Evolutionary conservation across 2,113 vertebrate genomes (phyloP), one percentile per base, ranked within the genome.

Genomic region (Oceanites oceanicus): DNA sequence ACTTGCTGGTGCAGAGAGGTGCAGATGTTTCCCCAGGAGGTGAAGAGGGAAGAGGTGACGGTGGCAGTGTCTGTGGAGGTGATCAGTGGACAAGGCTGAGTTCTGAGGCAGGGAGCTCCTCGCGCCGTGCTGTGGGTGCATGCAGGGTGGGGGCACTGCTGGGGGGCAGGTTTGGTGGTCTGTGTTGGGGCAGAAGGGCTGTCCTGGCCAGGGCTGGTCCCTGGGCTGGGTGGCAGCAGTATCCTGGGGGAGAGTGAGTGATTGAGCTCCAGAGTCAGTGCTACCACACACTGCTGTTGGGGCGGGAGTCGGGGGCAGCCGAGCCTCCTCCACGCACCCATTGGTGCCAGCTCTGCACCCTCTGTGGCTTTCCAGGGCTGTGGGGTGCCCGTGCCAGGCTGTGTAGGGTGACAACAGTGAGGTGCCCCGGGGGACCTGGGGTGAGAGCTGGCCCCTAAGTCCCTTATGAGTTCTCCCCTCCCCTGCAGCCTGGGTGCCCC

Each of bases 91-190:
- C 4, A 20, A 84, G 29, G 58, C 62, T 79, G 83, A 78, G 47
- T 38, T 82, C 44, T 1, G 2, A 8, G 45, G 75, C 75, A 21
- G 18, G 23, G 52, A 55, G 26, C 8, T 76, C 27, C 17, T 52
- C 0, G 0, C 15, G 19, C 80, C 2, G 0, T 42, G 38, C 42
- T 6, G n/a, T 25, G 52, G 26, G 30, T 34, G 26, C 5, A 2
- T 15, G 21, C n/a, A 38, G 32, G 56, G 9, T 44, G 30, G 27
- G 45, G 62, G 36, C 42, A 34, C 50, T 71, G 55, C 3, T 62
- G 40, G 8, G 34, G 34, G 22, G 17, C 27, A 56, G 40, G 34
- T 84, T 70, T 72, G 44, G 44, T 63, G 21, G 38, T 40, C 50
- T 90, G 53, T 45, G 36, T 38, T 66, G 38, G 40, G 49, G 34